These are phyloP conservation scores for Iphiclides podalirius DNA, from an alignment of 2,888 invertebrate genomes.

Conservation along the genomic window DNA sequence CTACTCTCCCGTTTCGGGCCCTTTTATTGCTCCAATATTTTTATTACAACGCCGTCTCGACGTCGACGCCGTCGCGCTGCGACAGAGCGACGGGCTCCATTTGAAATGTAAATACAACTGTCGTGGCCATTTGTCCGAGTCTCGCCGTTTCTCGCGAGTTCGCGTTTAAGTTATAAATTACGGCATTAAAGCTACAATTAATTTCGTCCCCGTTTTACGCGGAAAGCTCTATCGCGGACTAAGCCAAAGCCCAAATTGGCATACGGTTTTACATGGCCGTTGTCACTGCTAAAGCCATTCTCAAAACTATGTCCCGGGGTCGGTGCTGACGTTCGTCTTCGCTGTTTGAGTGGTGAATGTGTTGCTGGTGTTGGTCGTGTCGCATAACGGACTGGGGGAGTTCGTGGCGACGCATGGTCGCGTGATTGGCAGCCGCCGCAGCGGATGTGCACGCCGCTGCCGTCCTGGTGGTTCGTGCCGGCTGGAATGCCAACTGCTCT, in stretches of 20 bases:
- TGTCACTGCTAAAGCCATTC: no score
- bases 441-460: constrained; percentile 78
- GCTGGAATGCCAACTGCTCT: constrained; percentile 79
- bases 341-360: constrained; percentile 51
- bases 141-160: constrained; percentile 14
- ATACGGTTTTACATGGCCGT: constrained; percentile 61
- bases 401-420: constrained; percentile 34
- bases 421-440: constrained; percentile 53
- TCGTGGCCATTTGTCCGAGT: constrained; percentile 22
- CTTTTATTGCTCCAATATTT: constrained; percentile 65
- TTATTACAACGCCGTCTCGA: constrained; percentile 50
- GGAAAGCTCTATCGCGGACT: constrained; percentile 17
- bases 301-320: no score
- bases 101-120: constrained; percentile 24
- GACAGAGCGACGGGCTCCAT: constrained; percentile 25
- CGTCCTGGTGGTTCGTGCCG: constrained; percentile 63
- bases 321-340: background rate
- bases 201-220: constrained; percentile 41
- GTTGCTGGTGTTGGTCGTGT: constrained; percentile 48
- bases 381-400: constrained; percentile 32
- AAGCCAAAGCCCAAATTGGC: constrained; percentile 41
- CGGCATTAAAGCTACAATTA: constrained; percentile 39
- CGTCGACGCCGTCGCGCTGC: constrained; percentile 25
- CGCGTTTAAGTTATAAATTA: constrained; percentile 33
- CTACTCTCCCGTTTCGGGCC: constrained; percentile 54